phyloP scores from a whole-genome alignment of 92 coral and sea anemone genomes.

The Chrysogorgia sp. region DNA sequence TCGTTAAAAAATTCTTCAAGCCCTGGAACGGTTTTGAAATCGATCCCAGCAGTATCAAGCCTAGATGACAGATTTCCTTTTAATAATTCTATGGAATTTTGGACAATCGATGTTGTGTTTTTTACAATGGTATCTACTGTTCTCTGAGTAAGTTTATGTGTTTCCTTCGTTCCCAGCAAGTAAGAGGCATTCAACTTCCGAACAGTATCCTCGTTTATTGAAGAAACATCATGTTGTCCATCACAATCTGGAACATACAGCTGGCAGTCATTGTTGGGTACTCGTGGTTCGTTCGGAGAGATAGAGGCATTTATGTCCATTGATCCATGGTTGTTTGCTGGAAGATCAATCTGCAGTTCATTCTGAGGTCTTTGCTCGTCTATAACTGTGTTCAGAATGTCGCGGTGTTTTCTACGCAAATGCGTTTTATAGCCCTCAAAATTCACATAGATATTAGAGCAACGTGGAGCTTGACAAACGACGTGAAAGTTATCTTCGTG shows the following conservation, averaged over 20 bases:
- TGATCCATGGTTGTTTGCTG: neutral
- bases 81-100: slow-evolving; percentile 30
- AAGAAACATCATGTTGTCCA: neutral
- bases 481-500: slow-evolving; percentile 49
- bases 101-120: slow-evolving; percentile 49
- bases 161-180: slow-evolving; percentile 49
- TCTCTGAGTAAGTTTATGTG: slow-evolving; percentile 48
- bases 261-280: neutral
- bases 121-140: slow-evolving; percentile 40
- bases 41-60: slow-evolving; percentile 24
- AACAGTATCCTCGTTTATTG: slow-evolving; percentile 32
- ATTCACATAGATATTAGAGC: slow-evolving; percentile 25
- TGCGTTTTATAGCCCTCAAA: slow-evolving; percentile 55
- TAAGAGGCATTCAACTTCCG: slow-evolving; percentile 38
- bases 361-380: neutral
- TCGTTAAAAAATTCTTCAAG: slow-evolving; percentile 47
- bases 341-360: too few species aligned
- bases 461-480: slow-evolving; percentile 55
- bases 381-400: slow-evolving; percentile 18
- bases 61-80: slow-evolving; percentile 20
- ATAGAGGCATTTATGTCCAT: neutral
- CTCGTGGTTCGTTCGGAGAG: too few species aligned
- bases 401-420: slow-evolving; percentile 29
- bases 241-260: neutral
- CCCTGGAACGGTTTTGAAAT: slow-evolving; percentile 6